phyloP scores from a whole-genome alignment of 2,113 vertebrate genomes.

The Naja naja region DNA sequence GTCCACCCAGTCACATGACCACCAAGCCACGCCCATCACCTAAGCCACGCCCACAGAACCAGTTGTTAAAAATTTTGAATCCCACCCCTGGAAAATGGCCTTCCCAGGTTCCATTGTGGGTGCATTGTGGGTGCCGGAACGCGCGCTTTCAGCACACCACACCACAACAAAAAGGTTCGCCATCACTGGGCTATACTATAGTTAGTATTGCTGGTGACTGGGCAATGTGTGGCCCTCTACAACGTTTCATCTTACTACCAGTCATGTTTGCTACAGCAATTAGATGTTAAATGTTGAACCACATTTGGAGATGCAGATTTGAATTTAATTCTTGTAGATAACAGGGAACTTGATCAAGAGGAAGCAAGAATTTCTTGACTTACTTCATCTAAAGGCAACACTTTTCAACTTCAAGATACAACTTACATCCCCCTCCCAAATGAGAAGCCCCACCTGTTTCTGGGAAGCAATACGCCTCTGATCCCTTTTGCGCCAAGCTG shows the following conservation, averaged over 20 bases:
- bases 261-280: background rate
- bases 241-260: background rate
- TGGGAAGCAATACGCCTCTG: slow-evolving; percentile 90
- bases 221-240: background rate
- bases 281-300: background rate
- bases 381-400: background rate
- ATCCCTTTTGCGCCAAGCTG: slow-evolving; percentile 94
- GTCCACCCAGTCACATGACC: too few relatives aligned
- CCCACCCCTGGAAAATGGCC: too few relatives aligned
- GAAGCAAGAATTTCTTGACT: rapidly evolving
- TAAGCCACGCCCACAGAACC: too few relatives aligned
- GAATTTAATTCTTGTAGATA: background rate
- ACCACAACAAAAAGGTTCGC: too few relatives aligned
- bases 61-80: too few relatives aligned
- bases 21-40: too few relatives aligned
- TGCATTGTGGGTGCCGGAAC: too few relatives aligned
- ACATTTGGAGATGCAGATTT: background rate
- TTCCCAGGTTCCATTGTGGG: too few relatives aligned
- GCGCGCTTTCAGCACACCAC: too few relatives aligned
- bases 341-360: background rate
- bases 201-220: background rate
- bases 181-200: background rate
- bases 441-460: slow-evolving; percentile 83
- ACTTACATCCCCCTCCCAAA: rapidly evolving
- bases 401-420: background rate